Evolutionary conservation across 2,888 invertebrate species (phyloP), one percentile per base, ranked within the genome.

Genomic region (Dolomedes plantarius): DNA sequence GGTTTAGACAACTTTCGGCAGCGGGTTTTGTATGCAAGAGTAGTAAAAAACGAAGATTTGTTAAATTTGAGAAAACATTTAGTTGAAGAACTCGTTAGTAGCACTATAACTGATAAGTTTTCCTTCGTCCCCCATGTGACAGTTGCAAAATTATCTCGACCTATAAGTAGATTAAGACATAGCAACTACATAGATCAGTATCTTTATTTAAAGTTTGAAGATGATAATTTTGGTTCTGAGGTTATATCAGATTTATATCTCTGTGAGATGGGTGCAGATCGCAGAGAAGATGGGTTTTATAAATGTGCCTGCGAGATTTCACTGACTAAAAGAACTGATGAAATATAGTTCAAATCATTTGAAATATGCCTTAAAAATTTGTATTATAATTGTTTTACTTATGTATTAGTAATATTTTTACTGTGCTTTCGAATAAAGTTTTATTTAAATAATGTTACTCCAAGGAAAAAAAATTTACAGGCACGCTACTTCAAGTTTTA

Each of bases 81-180:
- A 16, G 90, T 90, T 79, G 83, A 89, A 13, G 88, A 89, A 87
- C 76, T 92, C 23, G 87, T 86, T 16, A 89, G 90, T 41, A 88
- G 91, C 5, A 90, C 90, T 13, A 90, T 91, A 9, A 89, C 91
- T n/a, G 92, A 92, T 86, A 90, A 90, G 39, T 91, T 91, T 89
- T 91, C 91, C 16, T 92, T 90, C 87, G 90, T 91, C 6, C 92
- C 92, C 3, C 92, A 92, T 88, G 90, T 92, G 90, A 92, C 92
- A 9, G 77, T 92, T 13, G 89, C 92, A 89, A 92, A 92, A 83
- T 89, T 91, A 0, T 90, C 90, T n/a, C 89, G 91, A 9, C 90
- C 91, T 0, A 89, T 90, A 13, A 89, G 90, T 0, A 79, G 90
- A 39, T 79, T 89, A 73, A 89, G 90, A 6, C 90, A 90, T 0